Percentiles rank a stretch among this genome's conserved stretches.
Evolutionary conservation across 2,113 vertebrate species (phyloP).

Genomic region (Podarcis cretensis): DNA sequence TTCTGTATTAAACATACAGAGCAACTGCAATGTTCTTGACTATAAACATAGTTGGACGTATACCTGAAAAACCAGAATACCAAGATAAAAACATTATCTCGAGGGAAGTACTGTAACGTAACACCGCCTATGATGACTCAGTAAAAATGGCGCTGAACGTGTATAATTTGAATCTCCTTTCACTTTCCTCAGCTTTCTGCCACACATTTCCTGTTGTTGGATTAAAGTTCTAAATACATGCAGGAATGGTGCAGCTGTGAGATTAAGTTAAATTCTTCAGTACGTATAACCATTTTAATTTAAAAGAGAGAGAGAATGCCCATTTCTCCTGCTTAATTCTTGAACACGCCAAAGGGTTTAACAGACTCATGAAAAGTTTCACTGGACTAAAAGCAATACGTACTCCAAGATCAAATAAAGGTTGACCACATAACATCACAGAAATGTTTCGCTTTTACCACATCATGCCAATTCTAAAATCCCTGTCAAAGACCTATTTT

Average conservation of each 20-base stretch:
- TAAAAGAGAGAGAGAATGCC: constrained; percentile 47
- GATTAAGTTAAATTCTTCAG: neutral
- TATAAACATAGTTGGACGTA: constrained; percentile 25
- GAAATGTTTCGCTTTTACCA: no score
- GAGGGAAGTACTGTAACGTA: constrained; percentile 1
- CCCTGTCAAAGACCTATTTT: neutral
- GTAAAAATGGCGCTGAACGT: neutral
- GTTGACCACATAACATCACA: no score
- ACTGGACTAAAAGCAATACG: no score
- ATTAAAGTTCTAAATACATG: neutral
- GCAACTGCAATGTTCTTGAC: constrained; percentile 29
- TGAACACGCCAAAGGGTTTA: constrained; percentile 41
- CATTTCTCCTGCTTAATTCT: constrained; percentile 54
- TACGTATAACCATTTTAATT: neutral
- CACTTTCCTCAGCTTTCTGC: neutral
- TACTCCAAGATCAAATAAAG: neutral
- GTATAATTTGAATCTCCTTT: neutral
- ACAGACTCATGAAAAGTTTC: constrained; percentile 38
- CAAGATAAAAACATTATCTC: constrained; percentile 33
- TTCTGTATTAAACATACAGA: constrained; percentile 47
- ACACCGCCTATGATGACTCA: neutral
- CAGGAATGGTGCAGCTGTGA: constrained; percentile 56
- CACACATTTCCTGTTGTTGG: neutral
- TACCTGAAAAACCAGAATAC: constrained; percentile 64
- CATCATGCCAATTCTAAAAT: neutral